These are phyloP conservation scores for Parasteatoda tepidariorum DNA, from an alignment of 1,140 invertebrate species.

Conservation along the genomic window DNA sequence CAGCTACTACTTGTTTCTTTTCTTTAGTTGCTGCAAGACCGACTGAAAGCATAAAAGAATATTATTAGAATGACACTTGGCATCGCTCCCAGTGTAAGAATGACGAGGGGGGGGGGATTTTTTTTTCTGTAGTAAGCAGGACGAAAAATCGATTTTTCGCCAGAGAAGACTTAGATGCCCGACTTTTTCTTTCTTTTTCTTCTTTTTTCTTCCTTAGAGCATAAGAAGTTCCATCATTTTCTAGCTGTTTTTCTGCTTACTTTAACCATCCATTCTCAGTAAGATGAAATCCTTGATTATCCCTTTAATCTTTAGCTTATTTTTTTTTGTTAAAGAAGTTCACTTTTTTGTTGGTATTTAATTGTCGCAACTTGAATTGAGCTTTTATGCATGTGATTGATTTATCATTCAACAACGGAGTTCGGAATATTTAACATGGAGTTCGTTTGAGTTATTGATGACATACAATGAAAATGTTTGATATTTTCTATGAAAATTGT, in stretches of 20 bases:
- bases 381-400: too few species aligned
- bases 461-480: too few species aligned
- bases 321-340: too few species aligned
- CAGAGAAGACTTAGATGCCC: conserved; percentile 31
- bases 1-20: background rate
- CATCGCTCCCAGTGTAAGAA: conserved; percentile 22
- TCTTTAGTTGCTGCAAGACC: conserved; percentile 4
- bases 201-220: background rate
- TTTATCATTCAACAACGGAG: too few species aligned
- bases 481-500: too few species aligned
- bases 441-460: too few species aligned
- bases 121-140: background rate
- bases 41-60: conserved; percentile 17
- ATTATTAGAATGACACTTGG: conserved; percentile 57
- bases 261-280: conserved; percentile 5
- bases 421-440: too few species aligned
- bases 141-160: conserved; percentile 38
- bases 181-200: conserved; percentile 6
- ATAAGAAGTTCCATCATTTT: conserved; percentile 26
- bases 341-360: too few species aligned
- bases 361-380: too few species aligned
- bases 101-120: too few species aligned
- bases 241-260: conserved; percentile 29
- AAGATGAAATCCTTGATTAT: conserved; percentile 30
- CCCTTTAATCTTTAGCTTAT: too few species aligned